Conservation (phyloP, 2,888 invertebrate species). For the Melipona bicolor region DNA sequence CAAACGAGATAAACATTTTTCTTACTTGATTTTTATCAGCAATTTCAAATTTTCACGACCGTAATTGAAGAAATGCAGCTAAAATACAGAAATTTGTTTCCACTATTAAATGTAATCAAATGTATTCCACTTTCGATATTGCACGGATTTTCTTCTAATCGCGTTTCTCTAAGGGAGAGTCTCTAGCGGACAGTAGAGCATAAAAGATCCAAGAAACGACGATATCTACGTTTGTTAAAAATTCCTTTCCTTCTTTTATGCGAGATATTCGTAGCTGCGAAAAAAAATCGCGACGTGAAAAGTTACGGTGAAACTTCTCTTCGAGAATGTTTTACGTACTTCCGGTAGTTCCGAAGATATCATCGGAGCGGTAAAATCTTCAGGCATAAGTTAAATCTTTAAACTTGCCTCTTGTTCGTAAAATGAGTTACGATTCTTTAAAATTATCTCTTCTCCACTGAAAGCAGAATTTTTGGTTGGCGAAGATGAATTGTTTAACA, state of each 20-base stretch:
- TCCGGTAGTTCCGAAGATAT: slow-evolving; percentile 1
- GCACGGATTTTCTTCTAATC: too few relatives aligned
- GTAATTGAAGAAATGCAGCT: too few relatives aligned
- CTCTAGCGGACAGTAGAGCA: too few relatives aligned
- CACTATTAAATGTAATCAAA: too few relatives aligned
- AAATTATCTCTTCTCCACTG: neutral
- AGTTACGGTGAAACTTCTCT: neutral
- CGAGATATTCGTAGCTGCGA: neutral
- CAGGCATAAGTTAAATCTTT: neutral
- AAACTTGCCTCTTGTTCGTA: neutral
- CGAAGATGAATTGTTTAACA: too few relatives aligned
- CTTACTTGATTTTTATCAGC: too few relatives aligned
- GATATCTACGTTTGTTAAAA: neutral
- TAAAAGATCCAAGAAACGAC: neutral
- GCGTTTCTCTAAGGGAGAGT: too few relatives aligned
- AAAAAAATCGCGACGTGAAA: slow-evolving; percentile 7
- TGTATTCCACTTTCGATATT: too few relatives aligned
- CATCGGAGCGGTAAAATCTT: neutral
- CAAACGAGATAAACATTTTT: too few relatives aligned
- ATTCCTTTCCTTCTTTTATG: neutral
- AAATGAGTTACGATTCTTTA: neutral
- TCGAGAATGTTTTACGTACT: neutral
- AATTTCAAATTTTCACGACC: too few relatives aligned
- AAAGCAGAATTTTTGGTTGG: neutral
- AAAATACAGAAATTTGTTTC: too few relatives aligned